Evolutionary conservation across 2,797 vertebrate genomes (phyloP), one percentile per base, ranked within the genome.

Genomic region (Enteromius mattozi): DNA sequence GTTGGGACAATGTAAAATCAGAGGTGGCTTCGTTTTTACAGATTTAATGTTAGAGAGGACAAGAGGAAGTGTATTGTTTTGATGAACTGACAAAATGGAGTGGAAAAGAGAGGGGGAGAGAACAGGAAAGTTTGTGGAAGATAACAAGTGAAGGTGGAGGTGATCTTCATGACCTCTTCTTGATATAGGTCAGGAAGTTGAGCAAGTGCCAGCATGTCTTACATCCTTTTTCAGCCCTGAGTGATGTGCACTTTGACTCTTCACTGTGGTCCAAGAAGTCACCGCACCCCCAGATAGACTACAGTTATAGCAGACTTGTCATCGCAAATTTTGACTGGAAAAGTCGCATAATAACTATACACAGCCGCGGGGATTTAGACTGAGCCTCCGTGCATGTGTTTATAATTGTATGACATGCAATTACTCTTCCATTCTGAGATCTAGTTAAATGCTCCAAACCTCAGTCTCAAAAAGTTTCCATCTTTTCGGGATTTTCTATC

Each of bases 211-310:
- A 85, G 72, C 83, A 81, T 85, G 90, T 92, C 89, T 88, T 91
- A 66, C 83, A 88, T 92, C 89, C 89, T 91, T 88, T 92, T 92
- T 82, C 16, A 83, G 37, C 88, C 81, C 74, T 77, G 80, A 83
- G 79, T 45, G 88, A 87, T 80, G 59, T 89, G 79, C 71, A 63
- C 72, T 21, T 4, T 84, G 79, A 80, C 71, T 78, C 59, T 12
- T 42, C 35, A 35, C 61, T 27, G 33, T 35, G 37, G 49, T 78
- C 40, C 77, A 75, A 40, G 68, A 82, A 79, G 42, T 24, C 24
- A 2, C 61, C 7, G 4, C 47, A 42, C 33, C 6, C 37, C 16
- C 6, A 13, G 35, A 75, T 9, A 42, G 35, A 40, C 72, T 54
- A 14, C 61, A 51, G 42, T 82, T 74, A 49, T 6, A 66, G 24